Base-by-base conservation (phyloP, 92 coral and sea anemone species). In the Zoanthus solanderi region DNA sequence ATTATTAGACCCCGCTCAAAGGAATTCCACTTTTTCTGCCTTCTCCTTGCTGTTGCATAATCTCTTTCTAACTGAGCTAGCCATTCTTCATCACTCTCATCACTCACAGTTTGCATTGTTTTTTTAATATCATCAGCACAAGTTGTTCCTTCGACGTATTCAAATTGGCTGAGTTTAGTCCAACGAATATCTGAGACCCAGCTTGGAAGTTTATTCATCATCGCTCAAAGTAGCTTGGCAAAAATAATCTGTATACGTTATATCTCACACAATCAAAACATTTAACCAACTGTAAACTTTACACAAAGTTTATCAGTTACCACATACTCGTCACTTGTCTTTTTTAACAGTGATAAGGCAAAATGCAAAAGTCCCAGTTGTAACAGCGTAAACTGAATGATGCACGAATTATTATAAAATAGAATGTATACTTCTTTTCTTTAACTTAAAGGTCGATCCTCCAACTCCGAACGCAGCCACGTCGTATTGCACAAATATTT, bases 31-130 rank as follows among this genome's bases (percentile, higher is more conserved):
- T 92, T 87, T 5, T 96, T 88, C 86, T 93, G 95, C 18, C 93
- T 75, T 78, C 93, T 92, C 71, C 99, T 85, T 17, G 99, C 94
- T 13, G 93, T 88, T 44, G 98, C 99, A 83, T 97, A 97, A 56
- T 97, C 99, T 83, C 94, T 69, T 65, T 97, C 99, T 3, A 97
- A 95, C 65, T 97, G 99, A 15, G 98, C 98, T 31, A 97, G 34
- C 99, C 99, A 97, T 47, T 96, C 99, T 30, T 97, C 99, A 53
- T 97, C 99, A 14, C 98, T 95, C 29, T 95, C 99, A 72, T 97
- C 99, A 83, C 97, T 96, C 10, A 91, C 99, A 13, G 89, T 94
- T 16, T 92, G 93, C 17, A 90, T 61, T n/a, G 91, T 74, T 78
- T 90, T 91, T 77, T 92, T 94, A 58, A 93, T 78, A 14, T 93